Evolutionary conservation across 2,888 invertebrate species (phyloP), one percentile per base, ranked within the genome.

Genomic region (Drosophila dives): DNA sequence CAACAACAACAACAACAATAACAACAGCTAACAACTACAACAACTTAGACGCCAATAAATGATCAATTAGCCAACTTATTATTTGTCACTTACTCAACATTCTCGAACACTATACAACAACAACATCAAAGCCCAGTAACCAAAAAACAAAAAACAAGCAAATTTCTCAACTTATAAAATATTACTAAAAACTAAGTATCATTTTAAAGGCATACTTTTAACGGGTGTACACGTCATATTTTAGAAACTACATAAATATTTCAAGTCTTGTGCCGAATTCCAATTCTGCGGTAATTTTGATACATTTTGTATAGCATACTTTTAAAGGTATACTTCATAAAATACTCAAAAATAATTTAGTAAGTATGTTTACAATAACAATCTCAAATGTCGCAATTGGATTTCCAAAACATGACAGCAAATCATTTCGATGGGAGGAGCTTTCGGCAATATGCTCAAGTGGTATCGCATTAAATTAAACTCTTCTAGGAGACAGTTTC

Each of bases 401-500:
- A 64, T 66, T 59, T 72, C 72, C 55, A 51, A 4, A 63, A 50
- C 53, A 65, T 50, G 12, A 69, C 40, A 48, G n/a, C 34, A 56
- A 42, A 42, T 51, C 33, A 73, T 72, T 75, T 83, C 64, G 67
- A 75, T 62, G 64, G 51, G 65, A 81, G 64, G 64, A 72, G 73
- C 80, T 73, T 80, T 73, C 72, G 81, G 67, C 77, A 73, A 70
- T 10, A 65, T 53, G 72, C 77, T 81, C 81, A 77, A 58, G 69
- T 80, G 69, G 76, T 75, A 75, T 65, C 71, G 75, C 64, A 79
- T 83, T 86, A 63, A 59, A 64, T 68, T 48, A 62, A 59, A 42
- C 70, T 53, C 64, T 70, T 51, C 77, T 74, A 70, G 75, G 75
- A 56, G 64, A 71, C 70, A 68, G 61, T 82, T 82, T 81, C 85